Evolutionary conservation across 64 coral and sea anemone genomes (phyloP).

Genomic region (Pachyseris speciosa): DNA sequence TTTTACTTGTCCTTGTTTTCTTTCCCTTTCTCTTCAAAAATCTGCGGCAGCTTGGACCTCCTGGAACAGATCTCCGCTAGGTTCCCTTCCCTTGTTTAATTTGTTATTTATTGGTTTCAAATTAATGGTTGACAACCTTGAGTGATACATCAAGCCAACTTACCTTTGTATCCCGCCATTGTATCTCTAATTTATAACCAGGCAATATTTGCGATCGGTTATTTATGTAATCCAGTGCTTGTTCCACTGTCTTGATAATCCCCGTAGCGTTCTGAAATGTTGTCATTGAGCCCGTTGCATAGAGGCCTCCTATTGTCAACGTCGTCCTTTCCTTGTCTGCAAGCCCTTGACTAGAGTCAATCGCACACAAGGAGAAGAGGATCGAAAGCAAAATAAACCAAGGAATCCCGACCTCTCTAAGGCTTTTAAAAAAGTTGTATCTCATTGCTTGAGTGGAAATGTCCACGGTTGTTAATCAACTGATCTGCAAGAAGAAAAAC

Average conservation of each 20-base stretch:
- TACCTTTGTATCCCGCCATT: conserved; percentile 76
- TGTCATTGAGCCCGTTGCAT: conserved; percentile 56
- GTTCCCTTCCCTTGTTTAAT: no score
- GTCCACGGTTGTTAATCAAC: not conserved
- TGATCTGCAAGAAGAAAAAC: not conserved
- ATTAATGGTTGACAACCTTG: not conserved
- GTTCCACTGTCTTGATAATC: conserved; percentile 49
- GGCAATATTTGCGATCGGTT: conserved; percentile 27
- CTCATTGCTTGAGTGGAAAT: not conserved
- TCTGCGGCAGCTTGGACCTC: no score
- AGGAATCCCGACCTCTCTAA: not conserved
- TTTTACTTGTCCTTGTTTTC: no score
- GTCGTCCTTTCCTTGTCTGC: not conserved
- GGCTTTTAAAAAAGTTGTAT: not conserved
- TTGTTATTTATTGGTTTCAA: no score
- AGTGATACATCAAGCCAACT: not conserved
- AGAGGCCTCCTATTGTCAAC: conserved; percentile 62
- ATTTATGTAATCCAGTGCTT: conserved; percentile 58
- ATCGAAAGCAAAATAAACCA: not conserved
- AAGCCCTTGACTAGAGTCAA: not conserved
- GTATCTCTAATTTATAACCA: conserved; percentile 37
- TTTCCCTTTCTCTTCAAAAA: no score
- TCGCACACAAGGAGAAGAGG: not conserved
- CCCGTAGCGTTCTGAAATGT: conserved; percentile 82
- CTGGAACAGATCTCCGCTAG: no score